These are phyloP conservation scores for Netelia melanura DNA, from an alignment of 2,888 invertebrate species.

Conservation along the genomic window DNA sequence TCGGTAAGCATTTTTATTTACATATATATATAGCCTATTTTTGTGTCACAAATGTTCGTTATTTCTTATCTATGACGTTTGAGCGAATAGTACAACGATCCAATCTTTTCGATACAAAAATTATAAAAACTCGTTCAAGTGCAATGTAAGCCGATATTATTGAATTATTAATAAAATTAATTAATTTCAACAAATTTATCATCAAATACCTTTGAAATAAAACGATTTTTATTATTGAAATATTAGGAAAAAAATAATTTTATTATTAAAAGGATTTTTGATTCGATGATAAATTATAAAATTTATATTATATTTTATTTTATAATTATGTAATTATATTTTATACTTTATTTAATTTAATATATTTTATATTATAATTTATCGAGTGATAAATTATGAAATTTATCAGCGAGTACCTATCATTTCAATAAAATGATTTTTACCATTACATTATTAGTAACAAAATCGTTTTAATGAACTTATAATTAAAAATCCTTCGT, in stretches of 20 bases:
- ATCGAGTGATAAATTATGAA: not conserved
- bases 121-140: not conserved
- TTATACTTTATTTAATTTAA: no score
- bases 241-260: not conserved
- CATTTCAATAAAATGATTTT: not conserved
- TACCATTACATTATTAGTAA: no score
- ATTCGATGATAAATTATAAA: no score
- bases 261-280: not conserved
- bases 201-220: not conserved
- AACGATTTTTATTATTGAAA: not conserved
- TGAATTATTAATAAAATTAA: no score
- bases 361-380: no score
- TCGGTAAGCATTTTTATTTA: constrained; percentile 46
- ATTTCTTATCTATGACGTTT: not conserved
- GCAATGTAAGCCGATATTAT: no score
- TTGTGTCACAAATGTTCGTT: not conserved
- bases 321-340: no score
- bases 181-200: not conserved
- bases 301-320: no score
- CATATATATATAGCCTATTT: not conserved
- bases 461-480: no score
- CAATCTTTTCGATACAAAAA: not conserved
- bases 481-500: no score
- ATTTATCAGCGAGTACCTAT: not conserved
- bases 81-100: not conserved